Evolutionary conservation across 2,888 invertebrate genomes (phyloP).

Genomic region (Tanypteryx hageni): DNA sequence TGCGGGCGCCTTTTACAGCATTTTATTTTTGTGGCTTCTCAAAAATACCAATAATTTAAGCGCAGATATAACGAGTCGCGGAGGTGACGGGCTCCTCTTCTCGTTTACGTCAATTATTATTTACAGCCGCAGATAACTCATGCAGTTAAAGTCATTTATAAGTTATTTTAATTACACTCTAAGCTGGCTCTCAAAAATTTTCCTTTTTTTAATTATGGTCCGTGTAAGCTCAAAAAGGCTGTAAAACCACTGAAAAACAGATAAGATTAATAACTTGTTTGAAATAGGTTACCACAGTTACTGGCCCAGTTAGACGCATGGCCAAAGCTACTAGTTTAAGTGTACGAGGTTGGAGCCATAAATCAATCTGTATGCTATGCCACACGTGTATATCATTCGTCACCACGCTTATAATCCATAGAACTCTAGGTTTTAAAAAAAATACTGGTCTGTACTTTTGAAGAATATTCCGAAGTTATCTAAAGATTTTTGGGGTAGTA

Average conservation of each 20-base stretch:
- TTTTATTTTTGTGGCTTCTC: too few species aligned
- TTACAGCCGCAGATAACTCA: too few species aligned
- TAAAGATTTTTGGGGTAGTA: too few species aligned
- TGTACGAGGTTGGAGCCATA: neutral
- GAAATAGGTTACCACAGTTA: slow-evolving; percentile 7
- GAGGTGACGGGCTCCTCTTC: too few species aligned
- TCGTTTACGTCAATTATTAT: too few species aligned
- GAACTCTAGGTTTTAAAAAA: neutral
- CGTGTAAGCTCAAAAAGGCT: neutral
- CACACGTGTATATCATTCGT: slow-evolving; percentile 18
- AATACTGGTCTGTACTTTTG: neutral
- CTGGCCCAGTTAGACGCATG: neutral
- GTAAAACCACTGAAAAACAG: neutral
- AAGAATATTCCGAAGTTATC: neutral
- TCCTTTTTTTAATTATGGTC: neutral
- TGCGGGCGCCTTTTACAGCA: too few species aligned
- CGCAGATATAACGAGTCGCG: too few species aligned
- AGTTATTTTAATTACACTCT: too few species aligned
- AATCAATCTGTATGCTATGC: neutral
- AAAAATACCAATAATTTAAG: too few species aligned
- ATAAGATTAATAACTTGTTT: slow-evolving; percentile 31
- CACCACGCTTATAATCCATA: neutral
- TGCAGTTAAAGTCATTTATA: too few species aligned
- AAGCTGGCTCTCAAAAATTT: neutral
- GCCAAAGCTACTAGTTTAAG: neutral